phyloP scores from a whole-genome alignment of 2,888 invertebrate species.

The Napeogenes inachia region DNA sequence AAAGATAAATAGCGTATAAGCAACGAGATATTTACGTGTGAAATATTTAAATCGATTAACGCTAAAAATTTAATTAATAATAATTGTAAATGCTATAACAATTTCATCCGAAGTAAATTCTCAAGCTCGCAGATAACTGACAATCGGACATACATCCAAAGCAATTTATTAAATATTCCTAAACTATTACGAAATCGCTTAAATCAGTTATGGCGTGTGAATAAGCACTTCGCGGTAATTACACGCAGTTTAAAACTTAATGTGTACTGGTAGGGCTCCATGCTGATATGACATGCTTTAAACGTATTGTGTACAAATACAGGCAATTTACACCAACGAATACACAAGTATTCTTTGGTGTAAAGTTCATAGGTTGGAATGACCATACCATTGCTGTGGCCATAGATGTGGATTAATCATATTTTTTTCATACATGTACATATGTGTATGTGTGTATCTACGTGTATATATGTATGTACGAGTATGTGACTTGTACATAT shows the following conservation, averaged over 20 bases:
- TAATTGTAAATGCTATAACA: too few species aligned
- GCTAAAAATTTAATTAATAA: too few species aligned
- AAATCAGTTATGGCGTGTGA: constrained; percentile 53
- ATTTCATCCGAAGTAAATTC: too few species aligned
- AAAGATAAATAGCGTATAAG: constrained; percentile 11
- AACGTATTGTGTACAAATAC: background rate
- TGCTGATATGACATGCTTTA: background rate
- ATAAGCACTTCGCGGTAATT: constrained; percentile 59
- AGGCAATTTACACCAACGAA: too few species aligned
- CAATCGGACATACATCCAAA: background rate
- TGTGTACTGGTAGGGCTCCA: constrained; percentile 8
- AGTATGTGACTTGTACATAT: too few species aligned
- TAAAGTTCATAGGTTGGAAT: background rate
- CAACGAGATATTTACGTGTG: background rate
- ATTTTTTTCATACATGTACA: too few species aligned
- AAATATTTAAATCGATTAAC: constrained; percentile 10
- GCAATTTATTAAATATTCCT: constrained; percentile 7
- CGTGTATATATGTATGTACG: too few species aligned
- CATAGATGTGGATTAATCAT: too few species aligned
- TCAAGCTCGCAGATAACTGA: background rate
- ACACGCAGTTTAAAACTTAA: constrained; percentile 49
- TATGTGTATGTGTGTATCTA: too few species aligned
- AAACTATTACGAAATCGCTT: constrained; percentile 30
- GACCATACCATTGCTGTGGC: too few species aligned
- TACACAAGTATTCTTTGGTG: background rate